These are phyloP conservation scores for Atta texana DNA, from an alignment of 1,140 invertebrate genomes.

Conservation along the genomic window DNA sequence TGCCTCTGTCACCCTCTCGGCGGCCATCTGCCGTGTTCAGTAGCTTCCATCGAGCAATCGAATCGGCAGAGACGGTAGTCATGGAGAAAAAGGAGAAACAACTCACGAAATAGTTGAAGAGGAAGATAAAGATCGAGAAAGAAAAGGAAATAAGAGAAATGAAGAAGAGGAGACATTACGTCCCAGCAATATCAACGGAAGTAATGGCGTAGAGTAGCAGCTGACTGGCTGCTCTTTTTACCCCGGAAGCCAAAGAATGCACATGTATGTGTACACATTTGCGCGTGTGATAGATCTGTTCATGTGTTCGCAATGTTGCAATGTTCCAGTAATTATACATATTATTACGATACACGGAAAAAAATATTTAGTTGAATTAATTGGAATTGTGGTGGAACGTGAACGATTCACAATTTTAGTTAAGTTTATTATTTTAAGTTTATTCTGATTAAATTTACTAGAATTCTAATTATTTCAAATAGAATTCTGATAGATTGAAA, in stretches of 20 bases:
- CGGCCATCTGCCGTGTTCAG: constrained; percentile 71
- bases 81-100: constrained; percentile 2
- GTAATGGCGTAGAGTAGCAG: constrained; percentile 70
- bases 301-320: neutral
- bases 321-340: too few species aligned
- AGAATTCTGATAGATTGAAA: too few species aligned
- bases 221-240: constrained; percentile 63
- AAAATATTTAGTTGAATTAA: too few species aligned
- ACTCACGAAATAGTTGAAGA: constrained; percentile 10
- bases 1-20: constrained; percentile 74
- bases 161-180: constrained; percentile 25
- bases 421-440: too few species aligned
- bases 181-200: constrained; percentile 62
- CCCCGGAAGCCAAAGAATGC: constrained; percentile 6
- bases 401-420: too few species aligned
- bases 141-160: constrained; percentile 32
- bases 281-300: neutral
- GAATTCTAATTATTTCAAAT: too few species aligned
- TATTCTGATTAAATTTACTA: too few species aligned
- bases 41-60: constrained; percentile 68
- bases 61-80: constrained; percentile 51
- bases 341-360: too few species aligned
- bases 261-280: neutral
- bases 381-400: too few species aligned
- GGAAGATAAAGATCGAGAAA: neutral